phyloP scores from a whole-genome alignment of 2,113 vertebrate species.

The Clupea harengus region DNA sequence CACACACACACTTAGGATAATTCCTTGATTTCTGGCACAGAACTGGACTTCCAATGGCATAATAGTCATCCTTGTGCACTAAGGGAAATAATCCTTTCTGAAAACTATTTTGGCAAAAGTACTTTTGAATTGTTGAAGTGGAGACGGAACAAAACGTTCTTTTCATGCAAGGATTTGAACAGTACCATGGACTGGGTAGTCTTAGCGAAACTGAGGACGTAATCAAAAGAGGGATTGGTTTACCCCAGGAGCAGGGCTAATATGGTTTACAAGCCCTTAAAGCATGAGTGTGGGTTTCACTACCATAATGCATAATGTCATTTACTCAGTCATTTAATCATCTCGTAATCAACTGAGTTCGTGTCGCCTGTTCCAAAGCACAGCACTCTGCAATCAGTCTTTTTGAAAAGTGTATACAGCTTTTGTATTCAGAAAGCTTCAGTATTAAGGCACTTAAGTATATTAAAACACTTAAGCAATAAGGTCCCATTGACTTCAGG shows the following conservation, averaged over 20 bases:
- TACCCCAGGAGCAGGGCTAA: slow-evolving; percentile 37
- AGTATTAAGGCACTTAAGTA: background rate
- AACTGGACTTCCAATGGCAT: slow-evolving; percentile 12
- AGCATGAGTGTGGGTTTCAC: slow-evolving; percentile 24
- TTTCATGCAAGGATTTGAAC: slow-evolving; percentile 48
- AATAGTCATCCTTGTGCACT: background rate
- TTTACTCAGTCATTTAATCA: background rate
- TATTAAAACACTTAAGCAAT: background rate
- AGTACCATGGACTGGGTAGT: slow-evolving; percentile 53
- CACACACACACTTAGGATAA: background rate
- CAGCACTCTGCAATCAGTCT: background rate
- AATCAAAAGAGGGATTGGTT: slow-evolving; percentile 52
- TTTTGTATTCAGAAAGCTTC: background rate
- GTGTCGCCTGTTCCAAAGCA: background rate
- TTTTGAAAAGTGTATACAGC: background rate
- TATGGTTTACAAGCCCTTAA: slow-evolving; percentile 28
- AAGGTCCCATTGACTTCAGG: background rate
- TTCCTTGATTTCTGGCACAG: slow-evolving; percentile 31
- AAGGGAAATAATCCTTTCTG: slow-evolving; percentile 17
- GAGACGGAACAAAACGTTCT: slow-evolving; percentile 10
- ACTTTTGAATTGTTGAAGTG: slow-evolving; percentile 2
- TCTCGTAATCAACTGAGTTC: background rate
- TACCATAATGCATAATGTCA: background rate
- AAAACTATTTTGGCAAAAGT: slow-evolving; percentile 13
- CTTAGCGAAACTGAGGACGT: slow-evolving; percentile 46